phyloP scores from a whole-genome alignment of 2,888 invertebrate genomes.

The Leptarthrus brevirostris region DNA sequence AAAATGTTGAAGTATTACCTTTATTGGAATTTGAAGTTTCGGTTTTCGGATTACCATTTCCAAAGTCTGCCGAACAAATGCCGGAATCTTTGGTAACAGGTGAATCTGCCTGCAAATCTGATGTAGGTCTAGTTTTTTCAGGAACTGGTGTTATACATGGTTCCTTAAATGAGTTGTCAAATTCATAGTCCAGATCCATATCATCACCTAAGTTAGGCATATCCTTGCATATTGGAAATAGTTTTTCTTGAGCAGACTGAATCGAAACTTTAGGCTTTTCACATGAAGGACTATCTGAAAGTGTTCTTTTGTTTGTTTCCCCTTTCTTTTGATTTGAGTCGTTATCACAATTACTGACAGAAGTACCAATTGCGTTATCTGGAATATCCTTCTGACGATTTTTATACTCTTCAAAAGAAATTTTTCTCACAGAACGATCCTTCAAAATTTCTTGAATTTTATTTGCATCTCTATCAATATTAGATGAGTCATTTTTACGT shows the following conservation, averaged over 20 bases:
- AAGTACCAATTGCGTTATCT: background rate
- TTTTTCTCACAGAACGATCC: background rate
- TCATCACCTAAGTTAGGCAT: background rate
- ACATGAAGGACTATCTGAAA: background rate
- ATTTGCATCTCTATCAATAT: no score
- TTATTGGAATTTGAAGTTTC: background rate
- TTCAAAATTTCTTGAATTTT: background rate
- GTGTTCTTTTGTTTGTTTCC: background rate
- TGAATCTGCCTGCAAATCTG: background rate
- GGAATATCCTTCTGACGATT: background rate
- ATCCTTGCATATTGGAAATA: background rate
- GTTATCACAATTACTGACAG: background rate
- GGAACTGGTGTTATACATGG: background rate
- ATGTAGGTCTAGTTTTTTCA: background rate
- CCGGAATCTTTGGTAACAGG: conserved; percentile 17
- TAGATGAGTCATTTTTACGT: no score
- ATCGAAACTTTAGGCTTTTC: no score
- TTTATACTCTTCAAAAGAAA: background rate
- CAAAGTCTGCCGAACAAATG: background rate
- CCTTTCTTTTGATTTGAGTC: background rate
- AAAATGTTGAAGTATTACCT: background rate
- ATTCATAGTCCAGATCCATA: background rate
- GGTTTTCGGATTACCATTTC: background rate
- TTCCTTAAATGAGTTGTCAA: background rate
- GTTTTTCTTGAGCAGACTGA: background rate